A percentile compares a stretch with the other conserved stretches of the same genome.
Conservation (phyloP, 64 coral and sea anemone species). For the Anthopleura sola region DNA sequence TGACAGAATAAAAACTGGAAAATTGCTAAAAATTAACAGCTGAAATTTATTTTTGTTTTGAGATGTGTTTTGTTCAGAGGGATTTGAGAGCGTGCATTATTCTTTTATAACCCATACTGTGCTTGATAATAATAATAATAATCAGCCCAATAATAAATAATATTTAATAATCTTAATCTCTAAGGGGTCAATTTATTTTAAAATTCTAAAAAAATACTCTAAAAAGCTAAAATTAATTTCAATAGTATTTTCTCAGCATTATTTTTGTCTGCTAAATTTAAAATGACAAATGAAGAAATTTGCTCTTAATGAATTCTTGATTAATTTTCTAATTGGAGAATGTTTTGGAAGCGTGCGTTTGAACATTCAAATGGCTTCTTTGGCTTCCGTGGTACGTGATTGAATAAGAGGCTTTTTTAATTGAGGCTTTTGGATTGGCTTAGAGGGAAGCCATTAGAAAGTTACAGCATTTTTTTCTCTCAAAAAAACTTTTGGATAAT, state of each 20-base stretch:
- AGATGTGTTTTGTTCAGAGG: conserved; percentile 17
- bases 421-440: no score
- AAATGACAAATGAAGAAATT: background rate
- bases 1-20: background rate
- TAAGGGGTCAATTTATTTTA: background rate
- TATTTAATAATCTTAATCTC: background rate
- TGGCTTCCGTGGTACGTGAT: no score
- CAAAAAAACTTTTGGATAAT: no score
- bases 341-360: no score
- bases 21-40: background rate
- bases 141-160: background rate
- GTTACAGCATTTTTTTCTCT: no score
- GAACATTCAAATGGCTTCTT: no score
- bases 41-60: background rate
- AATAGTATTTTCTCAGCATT: background rate
- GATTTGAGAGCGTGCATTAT: conserved; percentile 5
- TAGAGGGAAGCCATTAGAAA: no score
- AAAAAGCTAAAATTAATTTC: background rate
- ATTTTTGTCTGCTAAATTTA: background rate
- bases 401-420: no score
- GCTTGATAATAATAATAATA: background rate
- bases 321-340: no score
- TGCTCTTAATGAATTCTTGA: background rate
- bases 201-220: background rate
- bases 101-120: background rate